Conservation (phyloP, 2,113 vertebrate genomes). For the Cyprichromis sp. region DNA sequence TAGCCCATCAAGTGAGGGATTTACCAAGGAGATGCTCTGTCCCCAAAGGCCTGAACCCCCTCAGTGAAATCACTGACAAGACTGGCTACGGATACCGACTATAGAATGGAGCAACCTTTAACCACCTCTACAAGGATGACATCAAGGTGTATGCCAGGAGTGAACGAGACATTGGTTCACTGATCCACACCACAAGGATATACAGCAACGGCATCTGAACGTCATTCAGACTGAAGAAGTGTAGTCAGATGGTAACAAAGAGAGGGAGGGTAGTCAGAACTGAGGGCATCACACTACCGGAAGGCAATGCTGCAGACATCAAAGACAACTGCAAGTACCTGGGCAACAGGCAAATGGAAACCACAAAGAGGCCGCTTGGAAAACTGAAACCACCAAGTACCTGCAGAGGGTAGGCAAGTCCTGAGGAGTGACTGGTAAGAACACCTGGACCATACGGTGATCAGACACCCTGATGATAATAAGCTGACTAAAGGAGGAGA, state of each 20-base stretch:
- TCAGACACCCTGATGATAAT: neutral
- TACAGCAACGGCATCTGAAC: neutral
- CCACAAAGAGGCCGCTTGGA: neutral
- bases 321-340: neutral
- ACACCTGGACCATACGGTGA: neutral
- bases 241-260: neutral
- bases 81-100: rapidly evolving
- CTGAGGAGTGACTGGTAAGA: neutral
- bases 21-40: neutral
- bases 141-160: neutral
- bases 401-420: neutral
- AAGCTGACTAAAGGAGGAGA: neutral
- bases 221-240: neutral
- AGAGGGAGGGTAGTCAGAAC: neutral
- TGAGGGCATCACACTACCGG: neutral
- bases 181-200: neutral
- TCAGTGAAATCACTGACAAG: neutral
- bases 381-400: neutral
- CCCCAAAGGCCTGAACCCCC: neutral
- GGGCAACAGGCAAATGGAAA: neutral
- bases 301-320: neutral
- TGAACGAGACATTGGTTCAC: neutral
- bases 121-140: neutral
- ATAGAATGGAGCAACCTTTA: neutral
- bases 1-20: neutral